A percentile compares a stretch with the other conserved stretches of the same genome.
Conservation (phyloP, 2,888 invertebrate species). For the Caenorhabditis doughertyi region DNA sequence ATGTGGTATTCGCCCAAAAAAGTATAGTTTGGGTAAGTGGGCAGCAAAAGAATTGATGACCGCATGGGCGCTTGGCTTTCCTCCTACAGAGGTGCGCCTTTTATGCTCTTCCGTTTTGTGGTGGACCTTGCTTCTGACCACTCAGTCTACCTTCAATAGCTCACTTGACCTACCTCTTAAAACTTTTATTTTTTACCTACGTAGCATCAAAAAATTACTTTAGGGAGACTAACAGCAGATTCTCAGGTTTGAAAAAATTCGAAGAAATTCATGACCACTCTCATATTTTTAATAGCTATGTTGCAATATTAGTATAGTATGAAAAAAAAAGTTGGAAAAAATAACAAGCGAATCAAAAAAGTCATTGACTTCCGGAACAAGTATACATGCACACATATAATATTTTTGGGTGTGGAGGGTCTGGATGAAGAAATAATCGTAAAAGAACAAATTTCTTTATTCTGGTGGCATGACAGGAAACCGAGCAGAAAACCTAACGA, state of each 20-base stretch:
- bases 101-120: constrained; percentile 63
- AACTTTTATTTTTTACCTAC: constrained; percentile 34
- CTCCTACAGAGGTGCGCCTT: constrained; percentile 62
- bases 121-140: constrained; percentile 53
- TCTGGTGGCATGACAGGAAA: constrained; percentile 59
- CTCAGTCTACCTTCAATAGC: constrained; percentile 57
- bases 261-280: not conserved
- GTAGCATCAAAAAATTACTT: constrained; percentile 34
- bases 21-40: constrained; percentile 63
- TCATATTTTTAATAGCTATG: not conserved
- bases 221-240: not conserved
- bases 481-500: constrained; percentile 44
- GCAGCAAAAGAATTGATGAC: constrained; percentile 64
- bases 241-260: too few species aligned
- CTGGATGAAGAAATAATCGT: constrained; percentile 36
- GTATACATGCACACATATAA: constrained; percentile 53
- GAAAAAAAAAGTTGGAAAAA: constrained; percentile 33
- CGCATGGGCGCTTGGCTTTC: constrained; percentile 54
- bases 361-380: constrained; percentile 55
- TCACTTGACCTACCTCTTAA: constrained; percentile 44
- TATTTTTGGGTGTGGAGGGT: constrained; percentile 19
- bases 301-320: constrained; percentile 43
- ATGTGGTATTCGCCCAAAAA: constrained; percentile 37
- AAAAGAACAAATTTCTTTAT: constrained; percentile 34
- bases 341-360: constrained; percentile 48